phyloP scores from a whole-genome alignment of 2,113 vertebrate genomes.

The Gambusia holbrooki region DNA sequence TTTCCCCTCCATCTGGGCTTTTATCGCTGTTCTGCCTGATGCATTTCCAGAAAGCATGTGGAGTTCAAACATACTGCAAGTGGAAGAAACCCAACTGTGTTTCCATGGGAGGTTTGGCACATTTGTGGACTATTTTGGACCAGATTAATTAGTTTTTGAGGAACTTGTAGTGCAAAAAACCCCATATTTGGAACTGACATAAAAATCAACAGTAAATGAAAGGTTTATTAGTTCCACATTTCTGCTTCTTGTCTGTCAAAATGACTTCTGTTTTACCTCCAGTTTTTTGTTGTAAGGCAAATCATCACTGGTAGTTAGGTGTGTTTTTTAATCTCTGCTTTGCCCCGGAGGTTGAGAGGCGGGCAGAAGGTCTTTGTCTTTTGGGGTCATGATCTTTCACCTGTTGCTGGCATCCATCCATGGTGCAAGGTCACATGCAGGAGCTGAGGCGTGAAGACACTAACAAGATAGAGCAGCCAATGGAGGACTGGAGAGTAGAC shows the following conservation, averaged over 20 bases:
- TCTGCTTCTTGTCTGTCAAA: not conserved
- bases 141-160: not conserved
- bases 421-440: slow-evolving; percentile 58
- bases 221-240: not conserved
- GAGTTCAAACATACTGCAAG: slow-evolving; percentile 55
- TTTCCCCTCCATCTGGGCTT: slow-evolving; percentile 34
- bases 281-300: not conserved
- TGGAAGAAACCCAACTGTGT: slow-evolving; percentile 46
- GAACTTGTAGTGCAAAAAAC: not conserved
- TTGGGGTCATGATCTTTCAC: slow-evolving; percentile 69
- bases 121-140: slow-evolving; percentile 27
- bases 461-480: slow-evolving; percentile 24
- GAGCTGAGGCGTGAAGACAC: slow-evolving; percentile 58
- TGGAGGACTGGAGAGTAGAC: slow-evolving; percentile 10
- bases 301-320: slow-evolving; percentile 21
- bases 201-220: not conserved
- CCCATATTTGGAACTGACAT: slow-evolving; percentile 6
- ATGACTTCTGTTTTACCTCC: not conserved
- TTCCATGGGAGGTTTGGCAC: slow-evolving; percentile 38
- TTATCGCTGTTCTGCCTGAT: slow-evolving; percentile 50
- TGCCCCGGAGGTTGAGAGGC: slow-evolving; percentile 28
- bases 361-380: slow-evolving; percentile 50
- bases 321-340: slow-evolving; percentile 44
- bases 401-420: slow-evolving; percentile 53
- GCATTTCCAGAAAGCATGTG: slow-evolving; percentile 44